These are phyloP conservation scores for Sorex araneus DNA, from an alignment of 2,113 vertebrate genomes.

Conservation along the genomic window DNA sequence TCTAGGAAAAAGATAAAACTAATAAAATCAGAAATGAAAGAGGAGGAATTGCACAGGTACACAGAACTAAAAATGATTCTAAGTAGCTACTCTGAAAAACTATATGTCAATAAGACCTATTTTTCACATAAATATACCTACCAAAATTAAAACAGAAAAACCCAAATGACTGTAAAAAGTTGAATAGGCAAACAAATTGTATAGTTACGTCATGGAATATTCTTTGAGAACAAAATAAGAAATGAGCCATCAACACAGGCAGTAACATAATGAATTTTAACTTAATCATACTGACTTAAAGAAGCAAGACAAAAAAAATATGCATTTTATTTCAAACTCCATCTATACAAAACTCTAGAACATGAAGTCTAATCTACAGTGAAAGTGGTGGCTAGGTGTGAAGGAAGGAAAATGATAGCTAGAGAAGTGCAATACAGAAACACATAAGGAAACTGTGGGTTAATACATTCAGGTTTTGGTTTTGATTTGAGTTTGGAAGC, in stretches of 20 bases:
- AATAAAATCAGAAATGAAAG: too few species aligned
- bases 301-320: background rate
- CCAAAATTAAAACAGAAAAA: too few species aligned
- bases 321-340: background rate
- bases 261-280: background rate
- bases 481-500: too few species aligned
- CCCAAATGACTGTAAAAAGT: too few species aligned
- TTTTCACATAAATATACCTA: too few species aligned
- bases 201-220: background rate
- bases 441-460: background rate
- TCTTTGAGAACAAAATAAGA: background rate
- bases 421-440: background rate
- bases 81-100: too few species aligned
- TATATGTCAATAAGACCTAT: too few species aligned
- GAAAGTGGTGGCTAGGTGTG: background rate
- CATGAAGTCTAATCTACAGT: background rate
- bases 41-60: too few species aligned
- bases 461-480: background rate
- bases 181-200: background rate
- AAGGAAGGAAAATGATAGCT: background rate
- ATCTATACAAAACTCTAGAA: background rate
- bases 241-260: background rate
- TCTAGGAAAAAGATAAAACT: too few species aligned
- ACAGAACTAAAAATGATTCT: too few species aligned
- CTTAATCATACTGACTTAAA: background rate